A percentile compares a stretch with the other conserved stretches of the same genome.
These are phyloP conservation scores for Oxyruncus cristatus DNA, from an alignment of 2,113 vertebrate genomes.

Conservation along the genomic window DNA sequence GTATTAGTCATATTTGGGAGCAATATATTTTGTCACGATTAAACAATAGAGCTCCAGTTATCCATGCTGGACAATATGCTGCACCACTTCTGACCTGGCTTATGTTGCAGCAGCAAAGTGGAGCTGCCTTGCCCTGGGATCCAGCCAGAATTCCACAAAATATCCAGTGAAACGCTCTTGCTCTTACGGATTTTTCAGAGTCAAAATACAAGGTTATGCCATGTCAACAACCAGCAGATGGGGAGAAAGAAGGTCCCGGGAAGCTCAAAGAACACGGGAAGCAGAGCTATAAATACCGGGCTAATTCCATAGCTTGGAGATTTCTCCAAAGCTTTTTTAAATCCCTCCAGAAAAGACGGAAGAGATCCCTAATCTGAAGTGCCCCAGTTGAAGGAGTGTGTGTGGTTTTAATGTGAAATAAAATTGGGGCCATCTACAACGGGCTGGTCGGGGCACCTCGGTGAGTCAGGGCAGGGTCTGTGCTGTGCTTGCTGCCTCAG, in stretches of 20 bases:
- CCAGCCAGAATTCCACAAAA: conserved; percentile 28
- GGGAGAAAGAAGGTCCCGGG: conserved; percentile 12
- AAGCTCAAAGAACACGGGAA: conserved; percentile 53
- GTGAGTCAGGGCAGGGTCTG: neutral
- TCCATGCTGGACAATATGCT: neutral
- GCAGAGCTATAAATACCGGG: conserved; percentile 56
- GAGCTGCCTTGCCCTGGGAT: conserved; percentile 19
- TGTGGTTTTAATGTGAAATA: neutral
- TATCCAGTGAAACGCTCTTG: neutral
- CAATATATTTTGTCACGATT: conserved; percentile 26
- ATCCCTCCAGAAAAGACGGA: conserved; percentile 48
- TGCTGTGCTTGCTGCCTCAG: neutral
- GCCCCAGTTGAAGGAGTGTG: conserved; percentile 24
- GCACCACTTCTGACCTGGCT: conserved; percentile 16
- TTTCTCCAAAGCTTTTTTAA: conserved; percentile 63
- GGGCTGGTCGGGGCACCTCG: neutral
- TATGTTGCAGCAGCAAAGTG: neutral
- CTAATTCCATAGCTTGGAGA: conserved; percentile 65
- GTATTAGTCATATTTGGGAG: conserved; percentile 3
- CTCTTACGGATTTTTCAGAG: conserved; percentile 5
- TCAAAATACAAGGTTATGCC: conserved; percentile 23
- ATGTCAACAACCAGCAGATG: conserved; percentile 61
- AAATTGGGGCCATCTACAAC: neutral
- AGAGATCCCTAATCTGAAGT: conserved; percentile 57
- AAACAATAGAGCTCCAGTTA: neutral